Evolutionary conservation across 2,113 vertebrate species (phyloP).

Genomic region (Chloropsis cyanopogon): DNA sequence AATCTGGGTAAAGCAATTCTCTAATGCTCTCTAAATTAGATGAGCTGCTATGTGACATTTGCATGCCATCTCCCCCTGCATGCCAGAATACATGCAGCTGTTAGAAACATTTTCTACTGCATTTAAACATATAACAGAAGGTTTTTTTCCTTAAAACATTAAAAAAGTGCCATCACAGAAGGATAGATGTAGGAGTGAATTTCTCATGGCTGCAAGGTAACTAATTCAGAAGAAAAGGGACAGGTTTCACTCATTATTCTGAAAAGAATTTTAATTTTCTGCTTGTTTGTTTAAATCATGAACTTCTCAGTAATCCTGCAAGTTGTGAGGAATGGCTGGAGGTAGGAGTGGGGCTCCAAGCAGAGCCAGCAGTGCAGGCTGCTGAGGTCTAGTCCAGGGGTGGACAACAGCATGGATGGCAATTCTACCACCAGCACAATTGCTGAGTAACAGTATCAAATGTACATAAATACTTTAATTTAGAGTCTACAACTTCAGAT

Average conservation of each 20-base stretch:
- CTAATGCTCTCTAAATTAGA: constrained; percentile 2
- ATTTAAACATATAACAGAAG: background rate
- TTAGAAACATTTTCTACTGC: constrained; percentile 8
- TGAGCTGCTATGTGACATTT: background rate
- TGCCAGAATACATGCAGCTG: background rate
- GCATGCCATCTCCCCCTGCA: background rate
- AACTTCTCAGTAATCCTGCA: background rate
- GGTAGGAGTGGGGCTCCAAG: background rate
- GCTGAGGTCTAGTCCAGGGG: background rate
- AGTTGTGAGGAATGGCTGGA: background rate
- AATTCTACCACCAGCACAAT: background rate
- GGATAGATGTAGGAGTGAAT: background rate
- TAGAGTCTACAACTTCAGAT: background rate
- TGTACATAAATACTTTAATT: background rate
- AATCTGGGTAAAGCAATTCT: background rate
- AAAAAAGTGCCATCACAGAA: background rate
- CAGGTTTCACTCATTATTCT: background rate
- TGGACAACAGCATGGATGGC: background rate
- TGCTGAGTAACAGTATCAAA: background rate
- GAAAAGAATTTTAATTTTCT: background rate
- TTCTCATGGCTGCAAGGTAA: background rate
- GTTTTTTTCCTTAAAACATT: background rate
- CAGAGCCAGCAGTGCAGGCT: background rate
- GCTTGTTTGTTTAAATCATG: background rate
- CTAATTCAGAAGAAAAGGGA: background rate